Evolutionary conservation across 2,888 invertebrate genomes (phyloP), one percentile per base, ranked within the genome.

Genomic region (Aricia artaxerxes): DNA sequence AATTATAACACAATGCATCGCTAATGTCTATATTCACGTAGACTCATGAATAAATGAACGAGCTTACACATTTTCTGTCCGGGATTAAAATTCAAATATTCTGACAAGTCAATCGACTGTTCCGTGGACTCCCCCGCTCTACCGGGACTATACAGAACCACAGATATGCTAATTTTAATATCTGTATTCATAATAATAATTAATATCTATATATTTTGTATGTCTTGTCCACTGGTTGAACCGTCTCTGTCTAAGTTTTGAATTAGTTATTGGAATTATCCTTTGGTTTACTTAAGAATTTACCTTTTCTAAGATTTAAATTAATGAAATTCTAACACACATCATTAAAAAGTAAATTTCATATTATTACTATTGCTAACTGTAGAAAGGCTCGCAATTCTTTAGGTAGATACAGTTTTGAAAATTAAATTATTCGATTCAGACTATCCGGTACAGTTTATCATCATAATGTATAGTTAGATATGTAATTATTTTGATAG

Each of bases 81-180:
- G 85, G 90, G 92, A 94, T 95, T 94, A 94, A 94, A 94, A 94
- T 94, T 94, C 93, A 94, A 94, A 94, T 94, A 94, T 94, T 94
- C 94, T 90, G 93, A 94, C 94, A 93, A 94, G 92, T 94, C 95
- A 94, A 95, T 95, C 94, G 92, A 93, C 88, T 84, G 87, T 87
- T 90, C 92, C 92, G 90, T 88, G 88, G 89, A 89, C 88, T 88
- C 89, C 87, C 85, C 79, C 84, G 85, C 82, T 82, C 84, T 82
- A 85, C 85, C 85, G 73, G 86, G 84, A 85, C 86, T 86, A 87
- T 88, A 86, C 87, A 83, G 83, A 82, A 84, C 85, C 82, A 86
- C 87, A 86, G 85, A 83, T 86, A 85, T 84, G 84, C 82, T 79
- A 80, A 76, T 76, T 35, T 57, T 76, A 57, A 75, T 44, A 73